A percentile compares a stretch with the other conserved stretches of the same genome.
Evolutionary conservation across 37 sponge, comb jelly and placozoan genomes (phyloP).

Genomic region (Crambe crambe): DNA sequence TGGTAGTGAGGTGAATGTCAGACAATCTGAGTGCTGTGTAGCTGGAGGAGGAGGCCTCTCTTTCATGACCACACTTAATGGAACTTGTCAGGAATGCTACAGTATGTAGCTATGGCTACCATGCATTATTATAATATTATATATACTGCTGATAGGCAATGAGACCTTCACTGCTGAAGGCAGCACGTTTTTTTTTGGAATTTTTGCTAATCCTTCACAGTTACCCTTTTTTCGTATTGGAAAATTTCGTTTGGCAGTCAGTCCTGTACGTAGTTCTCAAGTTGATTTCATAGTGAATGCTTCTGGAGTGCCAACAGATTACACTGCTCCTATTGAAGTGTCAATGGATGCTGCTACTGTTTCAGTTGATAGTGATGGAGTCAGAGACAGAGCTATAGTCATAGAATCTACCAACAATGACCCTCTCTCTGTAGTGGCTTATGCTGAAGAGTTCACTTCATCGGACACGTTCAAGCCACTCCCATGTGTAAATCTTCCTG

Average conservation of each 20-base stretch:
- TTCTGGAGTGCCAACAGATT: background rate
- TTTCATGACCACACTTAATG: background rate
- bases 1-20: background rate
- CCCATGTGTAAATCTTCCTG: constrained; percentile 26
- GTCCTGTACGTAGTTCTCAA: background rate
- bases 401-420: background rate
- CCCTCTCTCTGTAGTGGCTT: constrained; percentile 29
- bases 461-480: constrained; percentile 29
- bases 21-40: background rate
- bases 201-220: background rate
- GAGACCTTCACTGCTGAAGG: background rate
- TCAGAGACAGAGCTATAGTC: background rate
- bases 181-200: background rate
- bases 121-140: too few relatives aligned
- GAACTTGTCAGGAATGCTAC: background rate
- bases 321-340: background rate
- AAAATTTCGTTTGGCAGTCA: background rate
- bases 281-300: background rate
- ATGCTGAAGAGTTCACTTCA: constrained; percentile 22
- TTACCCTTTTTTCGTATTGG: background rate
- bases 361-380: background rate
- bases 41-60: constrained; percentile 11
- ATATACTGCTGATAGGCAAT: too few relatives aligned
- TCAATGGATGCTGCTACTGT: background rate
- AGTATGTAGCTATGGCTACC: background rate